Percentiles rank a stretch among this genome's conserved stretches.
phyloP scores from a whole-genome alignment of 2,888 invertebrate genomes.

The Anthophora plumipes region DNA sequence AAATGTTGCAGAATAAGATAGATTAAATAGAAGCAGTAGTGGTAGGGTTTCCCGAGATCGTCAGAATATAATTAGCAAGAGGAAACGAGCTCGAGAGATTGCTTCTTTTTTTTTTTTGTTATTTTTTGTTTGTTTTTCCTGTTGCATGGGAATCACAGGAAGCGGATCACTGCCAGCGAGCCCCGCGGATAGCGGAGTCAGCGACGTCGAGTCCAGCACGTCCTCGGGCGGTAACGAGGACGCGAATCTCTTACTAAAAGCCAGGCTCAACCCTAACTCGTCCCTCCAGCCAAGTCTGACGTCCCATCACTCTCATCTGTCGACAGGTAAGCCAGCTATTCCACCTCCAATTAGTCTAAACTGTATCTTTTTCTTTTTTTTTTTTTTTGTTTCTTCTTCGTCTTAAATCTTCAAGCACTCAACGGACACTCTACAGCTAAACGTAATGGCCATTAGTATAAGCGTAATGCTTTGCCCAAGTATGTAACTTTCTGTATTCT shows the following conservation, averaged over 20 bases:
- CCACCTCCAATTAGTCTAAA: neutral
- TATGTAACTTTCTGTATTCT: too few species aligned
- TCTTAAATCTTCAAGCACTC: too few species aligned
- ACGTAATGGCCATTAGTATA: too few species aligned
- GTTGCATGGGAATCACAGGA: slow-evolving; percentile 74
- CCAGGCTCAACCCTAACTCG: slow-evolving; percentile 91
- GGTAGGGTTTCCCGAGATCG: neutral
- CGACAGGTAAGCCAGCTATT: slow-evolving; percentile 78
- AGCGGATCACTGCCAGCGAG: slow-evolving; percentile 97
- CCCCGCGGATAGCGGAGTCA: slow-evolving; percentile 98
- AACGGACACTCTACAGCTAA: too few species aligned
- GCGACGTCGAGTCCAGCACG: slow-evolving; percentile 98
- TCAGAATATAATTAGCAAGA: slow-evolving; percentile 32
- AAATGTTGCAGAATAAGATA: slow-evolving; percentile 3
- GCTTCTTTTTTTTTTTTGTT: too few species aligned
- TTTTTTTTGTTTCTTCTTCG: too few species aligned
- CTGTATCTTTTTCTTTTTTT: too few species aligned
- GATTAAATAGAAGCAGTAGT: too few species aligned
- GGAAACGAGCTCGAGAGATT: slow-evolving; percentile 5
- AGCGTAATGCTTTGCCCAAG: too few species aligned
- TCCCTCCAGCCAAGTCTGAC: slow-evolving; percentile 82
- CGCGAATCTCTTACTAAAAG: slow-evolving; percentile 88
- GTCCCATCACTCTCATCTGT: slow-evolving; percentile 82
- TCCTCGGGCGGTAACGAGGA: slow-evolving; percentile 87
- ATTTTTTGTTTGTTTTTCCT: too few species aligned